Evolutionary conservation across 2,113 vertebrate genomes (phyloP).

Genomic region (Notothenia rossii): DNA sequence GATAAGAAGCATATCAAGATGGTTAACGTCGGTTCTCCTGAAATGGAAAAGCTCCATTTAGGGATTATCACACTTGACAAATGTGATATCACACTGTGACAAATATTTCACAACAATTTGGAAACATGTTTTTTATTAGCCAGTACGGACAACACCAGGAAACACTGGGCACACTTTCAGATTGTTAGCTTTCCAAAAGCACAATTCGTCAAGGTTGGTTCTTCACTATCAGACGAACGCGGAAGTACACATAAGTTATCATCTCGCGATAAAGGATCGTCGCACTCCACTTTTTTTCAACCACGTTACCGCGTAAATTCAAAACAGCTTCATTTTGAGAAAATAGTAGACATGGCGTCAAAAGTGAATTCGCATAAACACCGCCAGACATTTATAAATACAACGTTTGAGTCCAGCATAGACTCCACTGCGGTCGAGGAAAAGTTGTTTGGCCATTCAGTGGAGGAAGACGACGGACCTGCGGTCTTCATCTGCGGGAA

Average conservation of each 20-base stretch:
- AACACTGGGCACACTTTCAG: no score
- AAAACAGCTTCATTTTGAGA: conserved; percentile 22
- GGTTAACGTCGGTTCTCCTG: neutral
- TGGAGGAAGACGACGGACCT: conserved; percentile 63
- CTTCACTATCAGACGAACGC: conserved; percentile 7
- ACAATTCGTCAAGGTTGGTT: no score
- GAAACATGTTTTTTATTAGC: no score
- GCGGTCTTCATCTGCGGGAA: conserved; percentile 81
- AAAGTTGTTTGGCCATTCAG: conserved; percentile 15
- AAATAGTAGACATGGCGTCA: conserved; percentile 54
- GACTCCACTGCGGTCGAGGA: conserved; percentile 36
- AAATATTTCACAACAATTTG: no score
- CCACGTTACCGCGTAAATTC: conserved; percentile 45
- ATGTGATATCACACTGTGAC: no score
- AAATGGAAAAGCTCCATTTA: neutral
- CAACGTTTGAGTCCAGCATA: conserved; percentile 29
- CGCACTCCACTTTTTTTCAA: neutral
- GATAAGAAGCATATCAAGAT: conserved; percentile 1
- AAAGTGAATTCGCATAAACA: neutral
- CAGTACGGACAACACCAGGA: no score
- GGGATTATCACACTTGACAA: neutral
- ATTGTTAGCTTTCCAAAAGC: no score
- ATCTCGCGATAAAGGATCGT: neutral
- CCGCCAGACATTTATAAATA: neutral
- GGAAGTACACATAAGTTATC: neutral